Conservation (phyloP, 2,113 vertebrate genomes). For the Rhadina sibilatrix region DNA sequence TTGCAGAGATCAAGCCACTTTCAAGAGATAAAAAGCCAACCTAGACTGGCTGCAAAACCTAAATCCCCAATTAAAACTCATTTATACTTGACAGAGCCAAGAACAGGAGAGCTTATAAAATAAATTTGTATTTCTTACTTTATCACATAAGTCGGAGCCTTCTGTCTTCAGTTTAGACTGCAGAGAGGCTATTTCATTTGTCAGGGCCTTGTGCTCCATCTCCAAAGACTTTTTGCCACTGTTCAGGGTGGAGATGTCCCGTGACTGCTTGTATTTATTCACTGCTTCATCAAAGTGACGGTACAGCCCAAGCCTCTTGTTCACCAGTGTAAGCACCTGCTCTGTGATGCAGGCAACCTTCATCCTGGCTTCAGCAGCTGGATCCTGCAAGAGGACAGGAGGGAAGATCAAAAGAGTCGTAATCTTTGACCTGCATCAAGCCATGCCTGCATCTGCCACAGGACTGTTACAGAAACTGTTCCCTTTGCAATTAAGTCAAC, state of each 20-base stretch:
- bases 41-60: not conserved
- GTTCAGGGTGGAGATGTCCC: slow-evolving; percentile 89
- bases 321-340: slow-evolving; percentile 94
- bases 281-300: slow-evolving; percentile 95
- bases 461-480: not conserved
- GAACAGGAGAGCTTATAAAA: not conserved
- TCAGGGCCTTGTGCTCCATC: slow-evolving; percentile 88
- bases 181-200: slow-evolving; percentile 86
- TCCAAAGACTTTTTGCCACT: slow-evolving; percentile 91
- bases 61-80: not conserved
- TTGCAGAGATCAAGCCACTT: not conserved
- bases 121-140: slow-evolving; percentile 71
- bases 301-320: slow-evolving; percentile 94
- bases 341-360: slow-evolving; percentile 98
- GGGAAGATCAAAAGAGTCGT: not conserved
- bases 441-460: not conserved
- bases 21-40: not conserved
- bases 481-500: not conserved
- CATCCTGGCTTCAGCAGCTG: slow-evolving; percentile 96
- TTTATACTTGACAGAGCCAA: not conserved
- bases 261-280: slow-evolving; percentile 94
- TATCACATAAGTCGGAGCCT: slow-evolving; percentile 93
- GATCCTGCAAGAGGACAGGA: slow-evolving; percentile 79
- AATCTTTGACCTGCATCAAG: not conserved
- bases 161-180: slow-evolving; percentile 93